Conservation (phyloP, 1,140 invertebrate genomes). For the Metaphire vulgaris region DNA sequence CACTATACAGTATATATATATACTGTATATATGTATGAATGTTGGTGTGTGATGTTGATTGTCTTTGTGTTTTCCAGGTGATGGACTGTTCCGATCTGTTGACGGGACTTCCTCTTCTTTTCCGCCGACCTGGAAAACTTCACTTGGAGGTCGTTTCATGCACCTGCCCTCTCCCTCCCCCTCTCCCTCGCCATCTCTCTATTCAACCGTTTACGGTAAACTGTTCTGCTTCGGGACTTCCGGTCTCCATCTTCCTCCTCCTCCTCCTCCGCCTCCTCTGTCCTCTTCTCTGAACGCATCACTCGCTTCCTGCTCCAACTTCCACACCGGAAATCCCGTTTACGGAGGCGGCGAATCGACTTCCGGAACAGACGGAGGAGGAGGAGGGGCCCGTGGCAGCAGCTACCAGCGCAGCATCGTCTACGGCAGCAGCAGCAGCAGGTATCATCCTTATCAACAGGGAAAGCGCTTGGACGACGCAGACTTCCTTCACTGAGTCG, state of each 20-base stretch:
- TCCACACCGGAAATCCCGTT: neutral
- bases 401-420: neutral
- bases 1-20: neutral
- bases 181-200: neutral
- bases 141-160: neutral
- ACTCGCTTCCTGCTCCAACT: neutral
- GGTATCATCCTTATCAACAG: constrained; percentile 2
- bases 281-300: neutral
- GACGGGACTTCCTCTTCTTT: neutral
- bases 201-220: neutral
- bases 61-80: neutral
- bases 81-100: no score
- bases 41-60: neutral
- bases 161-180: neutral
- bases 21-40: neutral
- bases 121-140: neutral
- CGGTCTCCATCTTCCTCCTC: neutral
- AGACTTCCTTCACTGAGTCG: no score
- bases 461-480: no score
- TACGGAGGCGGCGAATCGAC: neutral
- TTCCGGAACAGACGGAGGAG: neutral
- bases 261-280: no score
- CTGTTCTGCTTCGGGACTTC: neutral
- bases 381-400: neutral
- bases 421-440: no score